A percentile compares a stretch with the other conserved stretches of the same genome.
Evolutionary conservation across 2,888 invertebrate genomes (phyloP).

Genomic region (Rhingia campestris): DNA sequence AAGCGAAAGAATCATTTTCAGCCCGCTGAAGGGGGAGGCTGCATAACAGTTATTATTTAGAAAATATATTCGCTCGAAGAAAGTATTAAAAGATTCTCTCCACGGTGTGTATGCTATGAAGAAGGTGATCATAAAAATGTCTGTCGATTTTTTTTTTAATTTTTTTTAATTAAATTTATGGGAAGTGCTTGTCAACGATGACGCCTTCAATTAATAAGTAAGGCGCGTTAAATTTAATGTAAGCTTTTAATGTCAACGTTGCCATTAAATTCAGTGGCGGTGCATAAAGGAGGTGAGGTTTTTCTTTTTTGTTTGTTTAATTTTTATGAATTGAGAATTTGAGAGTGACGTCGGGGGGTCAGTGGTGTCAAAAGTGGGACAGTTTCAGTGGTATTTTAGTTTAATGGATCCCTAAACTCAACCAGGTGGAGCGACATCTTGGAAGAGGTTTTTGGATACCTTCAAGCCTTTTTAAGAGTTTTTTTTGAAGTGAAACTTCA

Average conservation of each 20-base stretch:
- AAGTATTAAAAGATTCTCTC: constrained; percentile 5
- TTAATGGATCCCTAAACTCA: too few relatives aligned
- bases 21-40: constrained; percentile 5
- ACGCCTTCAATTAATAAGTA: constrained; percentile 47
- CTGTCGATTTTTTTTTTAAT: neutral
- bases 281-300: constrained; percentile 19
- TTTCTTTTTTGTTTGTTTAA: neutral
- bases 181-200: constrained; percentile 31
- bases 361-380: too few relatives aligned
- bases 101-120: neutral
- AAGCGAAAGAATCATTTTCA: constrained; percentile 37
- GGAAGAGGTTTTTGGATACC: too few relatives aligned
- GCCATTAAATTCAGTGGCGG: constrained; percentile 27
- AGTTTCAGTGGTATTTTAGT: too few relatives aligned
- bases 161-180: constrained; percentile 27
- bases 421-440: too few relatives aligned
- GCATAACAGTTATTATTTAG: constrained; percentile 41
- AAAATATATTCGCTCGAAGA: constrained; percentile 12
- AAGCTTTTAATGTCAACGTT: constrained; percentile 35
- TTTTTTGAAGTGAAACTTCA: too few relatives aligned
- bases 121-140: constrained; percentile 17
- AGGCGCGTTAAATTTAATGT: constrained; percentile 25
- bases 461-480: too few relatives aligned
- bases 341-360: too few relatives aligned
- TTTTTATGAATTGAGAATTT: neutral